Conservation (phyloP, 1,140 invertebrate species). For the Zaprionus africanus region DNA sequence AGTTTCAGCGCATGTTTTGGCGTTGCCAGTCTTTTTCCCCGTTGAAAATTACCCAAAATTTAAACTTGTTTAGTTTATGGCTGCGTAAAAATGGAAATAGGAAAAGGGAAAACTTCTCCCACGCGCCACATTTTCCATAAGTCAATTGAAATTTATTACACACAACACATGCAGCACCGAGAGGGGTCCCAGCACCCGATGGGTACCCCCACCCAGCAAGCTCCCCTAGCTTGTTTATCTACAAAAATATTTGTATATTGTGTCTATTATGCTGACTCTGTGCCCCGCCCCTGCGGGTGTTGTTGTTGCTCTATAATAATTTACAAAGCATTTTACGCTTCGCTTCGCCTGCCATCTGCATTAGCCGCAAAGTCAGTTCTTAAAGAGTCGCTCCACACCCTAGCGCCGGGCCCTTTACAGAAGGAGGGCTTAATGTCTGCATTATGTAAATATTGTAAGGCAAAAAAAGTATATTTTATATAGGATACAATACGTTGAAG, state of each 20-base stretch:
- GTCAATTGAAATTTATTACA: conserved; percentile 76
- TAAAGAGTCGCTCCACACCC: conserved; percentile 6
- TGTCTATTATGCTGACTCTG: conserved; percentile 14
- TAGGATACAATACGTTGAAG: conserved; percentile 4
- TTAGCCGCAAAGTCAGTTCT: conserved; percentile 74
- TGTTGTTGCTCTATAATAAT: conserved; percentile 61
- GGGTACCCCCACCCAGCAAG: conserved; percentile 5
- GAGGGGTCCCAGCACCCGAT: no score
- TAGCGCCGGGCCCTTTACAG: neutral
- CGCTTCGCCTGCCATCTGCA: conserved; percentile 76
- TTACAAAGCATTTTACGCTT: conserved; percentile 77
- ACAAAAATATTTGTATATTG: conserved; percentile 55
- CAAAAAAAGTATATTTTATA: conserved; percentile 6
- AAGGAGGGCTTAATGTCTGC: conserved; percentile 21
- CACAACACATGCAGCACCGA: conserved; percentile 34
- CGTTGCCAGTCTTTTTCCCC: neutral
- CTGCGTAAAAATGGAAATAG: neutral
- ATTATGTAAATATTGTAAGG: conserved; percentile 53
- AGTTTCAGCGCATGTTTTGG: neutral
- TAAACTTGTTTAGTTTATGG: conserved; percentile 3
- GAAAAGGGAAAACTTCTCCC: conserved; percentile 33
- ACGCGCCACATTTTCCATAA: conserved; percentile 46
- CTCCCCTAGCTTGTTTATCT: conserved; percentile 58
- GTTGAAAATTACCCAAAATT: conserved; percentile 18
- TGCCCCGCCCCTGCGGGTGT: neutral